Base-by-base conservation (phyloP, 2,113 vertebrate genomes). In the Salminus brasiliensis region DNA sequence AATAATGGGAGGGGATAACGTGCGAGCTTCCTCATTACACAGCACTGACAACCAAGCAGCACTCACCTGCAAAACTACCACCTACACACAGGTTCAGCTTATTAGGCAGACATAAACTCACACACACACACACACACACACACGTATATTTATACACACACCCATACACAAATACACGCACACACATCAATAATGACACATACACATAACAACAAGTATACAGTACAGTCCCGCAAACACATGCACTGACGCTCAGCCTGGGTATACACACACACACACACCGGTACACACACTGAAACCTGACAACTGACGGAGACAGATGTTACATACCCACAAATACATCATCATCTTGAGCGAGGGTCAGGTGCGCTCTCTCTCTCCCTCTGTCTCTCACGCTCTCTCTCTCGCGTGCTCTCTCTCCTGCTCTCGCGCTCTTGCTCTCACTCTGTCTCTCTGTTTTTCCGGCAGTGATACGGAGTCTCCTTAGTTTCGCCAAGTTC, bases 281-380 rank as follows among this genome's bases (percentile, higher is more conserved):
- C 68, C 47, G 36, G n/a, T 23, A 66, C 47, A 29, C 41, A 60
- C 21, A 47, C 29, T 25, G 63, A 27, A 18, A 70, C 67, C 43
- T 49, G 76, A 72, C n/a, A 63, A 69, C 12, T 63, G 16, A 72
- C 8, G 18, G 6, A 60, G 32, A 66, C n/a, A 59, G 83, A 91
- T 85, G 84, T 90, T 93, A 96, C 95, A 93, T 95, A 97, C 96
- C 95, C 95, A 96, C 88, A 96, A 92, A 95, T 96, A 96, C 95
- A 97, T 96, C 95, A 96, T 96, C 95, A 95, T 96, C 92, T 93
- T 94, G 94, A 92, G 91, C 89, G 89, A 88, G 90, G 89, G 91
- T 87, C 89, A 95, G 89, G 91, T 88, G 91, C 81, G 92, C 84
- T 82, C 91, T 91, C 89, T 68, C 39, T 41, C 39, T 41, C 39